Evolutionary conservation across 2,888 invertebrate species (phyloP), one percentile per base, ranked within the genome.

Genomic region (Clusia tigrina): DNA sequence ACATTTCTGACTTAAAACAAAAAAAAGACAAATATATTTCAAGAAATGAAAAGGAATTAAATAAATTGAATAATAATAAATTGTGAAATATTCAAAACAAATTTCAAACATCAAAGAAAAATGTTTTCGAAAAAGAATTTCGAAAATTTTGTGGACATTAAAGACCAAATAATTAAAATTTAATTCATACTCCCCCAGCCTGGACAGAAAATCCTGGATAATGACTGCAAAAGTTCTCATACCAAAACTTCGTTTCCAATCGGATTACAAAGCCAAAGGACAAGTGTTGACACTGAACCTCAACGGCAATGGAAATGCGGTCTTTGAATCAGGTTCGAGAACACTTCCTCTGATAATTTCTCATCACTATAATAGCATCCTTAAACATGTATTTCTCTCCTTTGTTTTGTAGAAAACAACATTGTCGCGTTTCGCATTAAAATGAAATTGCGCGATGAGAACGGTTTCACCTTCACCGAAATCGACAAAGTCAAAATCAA

Each of bases 211-310:
- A 78, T 87, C 87, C 0, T 89, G 87, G 68, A 88, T 88, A 72
- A 89, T 89, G 76, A 85, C 86, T 70, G 89, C 89, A 5, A 87
- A 86, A 79, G 83, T 89, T 1, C 79, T 83, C 25, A 81, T 89
- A 9, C 89, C 89, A 2, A 87, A 87, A 76, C 81, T 90, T 70
- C 85, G 88, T 68, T 88, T 90, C 64, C 89, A 89, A 71, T 90
- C 89, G 52, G 86, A 87, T 2, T 90, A 90, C 72, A 87, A 88
- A 67, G 81, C 89, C 23, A 85, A 87, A 71, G 90, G 90, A 53
- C 86, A 88, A 76, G 88, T 90, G 72, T 79, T 90, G 58, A 82
- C 90, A n/a, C 87, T 90, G 62, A 89, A 88, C 37, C 81, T 90
- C 60, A 86, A 88, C 59, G 89, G 90, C 18, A 85, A 86, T 38